These are phyloP conservation scores for Zaprionus lineosus DNA, from an alignment of 2,888 invertebrate genomes.

Conservation along the genomic window DNA sequence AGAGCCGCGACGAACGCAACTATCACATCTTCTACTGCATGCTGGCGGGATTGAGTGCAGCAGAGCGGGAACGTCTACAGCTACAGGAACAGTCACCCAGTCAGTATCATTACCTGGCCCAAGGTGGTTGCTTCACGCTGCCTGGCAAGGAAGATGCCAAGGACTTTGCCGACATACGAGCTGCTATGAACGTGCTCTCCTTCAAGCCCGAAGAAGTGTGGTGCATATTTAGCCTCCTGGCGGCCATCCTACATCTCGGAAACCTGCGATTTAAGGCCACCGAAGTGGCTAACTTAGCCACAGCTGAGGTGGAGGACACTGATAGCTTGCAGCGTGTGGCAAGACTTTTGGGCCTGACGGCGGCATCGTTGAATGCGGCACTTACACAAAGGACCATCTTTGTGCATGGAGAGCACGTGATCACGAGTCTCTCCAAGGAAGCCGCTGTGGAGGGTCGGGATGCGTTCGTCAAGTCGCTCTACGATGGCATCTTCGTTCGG, in stretches of 20 bases:
- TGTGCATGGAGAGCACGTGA: slow-evolving; percentile 91
- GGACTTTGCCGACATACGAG: slow-evolving; percentile 93
- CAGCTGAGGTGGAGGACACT: slow-evolving; percentile 91
- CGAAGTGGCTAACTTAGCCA: slow-evolving; percentile 91
- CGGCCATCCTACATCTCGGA: slow-evolving; percentile 94
- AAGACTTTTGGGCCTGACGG: slow-evolving; percentile 88
- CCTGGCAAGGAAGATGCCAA: slow-evolving; percentile 92
- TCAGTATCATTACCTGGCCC: slow-evolving; percentile 91
- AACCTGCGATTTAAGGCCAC: slow-evolving; percentile 92
- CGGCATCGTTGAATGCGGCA: slow-evolving; percentile 88
- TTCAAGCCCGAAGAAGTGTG: slow-evolving; percentile 92
- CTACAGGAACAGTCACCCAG: slow-evolving; percentile 86
- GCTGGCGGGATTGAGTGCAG: slow-evolving; percentile 90
- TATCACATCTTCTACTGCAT: slow-evolving; percentile 98
- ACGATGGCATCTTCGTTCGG: slow-evolving; percentile 94
- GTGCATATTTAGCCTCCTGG: slow-evolving; percentile 92
- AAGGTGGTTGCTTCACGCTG: slow-evolving; percentile 85
- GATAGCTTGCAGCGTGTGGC: slow-evolving; percentile 88
- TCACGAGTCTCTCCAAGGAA: slow-evolving; percentile 88
- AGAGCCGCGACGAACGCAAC: slow-evolving; percentile 94
- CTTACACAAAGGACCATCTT: slow-evolving; percentile 93
- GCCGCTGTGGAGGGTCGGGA: slow-evolving; percentile 93
- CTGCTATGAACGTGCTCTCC: slow-evolving; percentile 96
- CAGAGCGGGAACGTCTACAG: slow-evolving; percentile 91
- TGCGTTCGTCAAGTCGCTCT: slow-evolving; percentile 96